Evolutionary conservation across 2,888 invertebrate species (phyloP), one percentile per base, ranked within the genome.

Genomic region (Andrena haemorrhoa): DNA sequence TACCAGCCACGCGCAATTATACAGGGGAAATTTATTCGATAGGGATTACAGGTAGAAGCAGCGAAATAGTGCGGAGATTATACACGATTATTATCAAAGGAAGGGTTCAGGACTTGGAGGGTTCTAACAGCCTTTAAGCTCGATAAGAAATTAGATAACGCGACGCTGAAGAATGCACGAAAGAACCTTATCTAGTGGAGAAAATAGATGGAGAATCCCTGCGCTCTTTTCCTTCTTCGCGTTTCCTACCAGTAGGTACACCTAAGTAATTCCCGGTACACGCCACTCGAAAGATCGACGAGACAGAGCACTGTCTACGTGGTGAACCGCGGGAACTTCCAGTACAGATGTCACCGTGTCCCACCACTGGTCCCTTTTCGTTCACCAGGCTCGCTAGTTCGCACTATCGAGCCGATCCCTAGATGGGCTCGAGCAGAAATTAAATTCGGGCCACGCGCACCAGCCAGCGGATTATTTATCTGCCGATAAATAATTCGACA

Each of bases 401-500:
- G 74, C 70, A 60, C n/a, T 20, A 47, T 61, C 53, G 53, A 58
- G 63, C 61, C 65, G 75, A 68, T 72, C 56, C 53, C 5, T 47
- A 35, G 53, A 66, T 16, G 51, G 26, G 41, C 47, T 29, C 20
- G 26, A 61, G 33, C 58, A 75, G 69, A 82, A 86, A 85, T 85
- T 76, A 79, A 79, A 73, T 74, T 58, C 65, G 31, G 20, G 31
- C 64, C 58, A 69, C 61, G 63, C 60, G 23, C 66, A 33, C 64
- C 72, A 51, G 68, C 61, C 60, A 53, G 41, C 33, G 33, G 70
- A 86, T 82, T 75, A 70, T 85, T 86, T 73, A 78, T 68, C 71
- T 26, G 26, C 49, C 33, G 69, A 68, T 73, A 68, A 86, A 81
- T 81, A 68, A 86, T 84, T 75, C 70, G 63, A 35, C 56, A 31